Conservation (phyloP, 2,113 vertebrate species). For the Dendrocopos noguchii region DNA sequence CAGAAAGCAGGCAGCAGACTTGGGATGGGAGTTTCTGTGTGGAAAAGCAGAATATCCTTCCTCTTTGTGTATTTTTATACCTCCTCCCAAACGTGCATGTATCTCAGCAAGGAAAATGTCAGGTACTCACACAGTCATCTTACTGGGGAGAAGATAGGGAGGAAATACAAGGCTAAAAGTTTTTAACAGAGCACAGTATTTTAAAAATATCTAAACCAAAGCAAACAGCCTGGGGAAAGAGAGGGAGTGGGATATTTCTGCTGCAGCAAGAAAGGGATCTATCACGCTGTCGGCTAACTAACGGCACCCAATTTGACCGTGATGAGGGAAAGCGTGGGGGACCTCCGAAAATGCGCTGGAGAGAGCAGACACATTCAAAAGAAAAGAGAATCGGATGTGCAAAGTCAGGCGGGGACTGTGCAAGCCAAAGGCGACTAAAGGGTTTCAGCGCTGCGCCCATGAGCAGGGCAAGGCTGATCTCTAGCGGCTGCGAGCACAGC, state of each 20-base stretch:
- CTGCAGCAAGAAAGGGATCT: neutral
- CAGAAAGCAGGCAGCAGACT: rapidly evolving
- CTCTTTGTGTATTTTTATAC: neutral
- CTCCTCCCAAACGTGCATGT: rapidly evolving
- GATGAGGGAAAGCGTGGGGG: neutral
- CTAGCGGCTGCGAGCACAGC: conserved; percentile 77
- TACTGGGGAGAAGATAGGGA: neutral
- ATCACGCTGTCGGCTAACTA: neutral
- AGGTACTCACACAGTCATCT: neutral
- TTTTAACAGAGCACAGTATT: neutral
- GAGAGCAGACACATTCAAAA: neutral
- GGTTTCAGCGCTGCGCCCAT: neutral
- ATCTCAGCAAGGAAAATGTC: neutral
- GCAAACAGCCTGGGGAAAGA: neutral
- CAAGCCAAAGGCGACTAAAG: neutral
- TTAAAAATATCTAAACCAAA: neutral
- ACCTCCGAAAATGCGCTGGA: neutral
- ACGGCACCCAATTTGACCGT: neutral
- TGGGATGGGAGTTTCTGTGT: neutral
- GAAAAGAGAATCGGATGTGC: neutral
- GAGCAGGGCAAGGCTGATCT: conserved; percentile 87
- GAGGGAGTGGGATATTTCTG: neutral
- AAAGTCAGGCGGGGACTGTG: conserved; percentile 4
- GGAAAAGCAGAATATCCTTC: neutral
- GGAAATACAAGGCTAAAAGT: neutral